Evolutionary conservation across 2,888 invertebrate species (phyloP).

Genomic region (Sylvicola cinctus): DNA sequence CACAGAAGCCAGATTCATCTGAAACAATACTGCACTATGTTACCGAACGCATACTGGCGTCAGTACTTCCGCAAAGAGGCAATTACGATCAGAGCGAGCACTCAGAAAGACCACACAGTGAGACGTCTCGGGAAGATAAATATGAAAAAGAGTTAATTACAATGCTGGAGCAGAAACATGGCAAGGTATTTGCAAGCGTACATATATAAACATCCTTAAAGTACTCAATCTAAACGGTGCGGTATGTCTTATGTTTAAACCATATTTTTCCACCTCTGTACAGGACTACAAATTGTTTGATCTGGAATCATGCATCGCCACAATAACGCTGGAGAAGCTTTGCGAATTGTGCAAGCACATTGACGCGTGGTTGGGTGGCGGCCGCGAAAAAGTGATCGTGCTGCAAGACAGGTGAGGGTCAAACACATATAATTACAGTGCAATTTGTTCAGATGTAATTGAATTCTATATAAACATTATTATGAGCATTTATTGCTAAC

Average conservation of each 20-base stretch:
- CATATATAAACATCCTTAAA: background rate
- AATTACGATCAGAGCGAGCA: background rate
- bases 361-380: constrained; percentile 74
- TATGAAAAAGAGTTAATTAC: constrained; percentile 13
- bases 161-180: constrained; percentile 15
- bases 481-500: too few relatives aligned
- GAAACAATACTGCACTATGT: constrained; percentile 14
- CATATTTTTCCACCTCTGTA: constrained; percentile 1
- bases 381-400: constrained; percentile 69
- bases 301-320: constrained; percentile 14
- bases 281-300: constrained; percentile 15
- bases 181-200: constrained; percentile 10
- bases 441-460: constrained; percentile 5
- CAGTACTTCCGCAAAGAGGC: constrained; percentile 10
- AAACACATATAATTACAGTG: constrained; percentile 6
- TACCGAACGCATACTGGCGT: constrained; percentile 14
- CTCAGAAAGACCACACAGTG: constrained; percentile 8
- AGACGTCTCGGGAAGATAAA: constrained; percentile 10
- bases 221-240: too few relatives aligned
- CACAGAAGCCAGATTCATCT: too few relatives aligned
- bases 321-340: constrained; percentile 55
- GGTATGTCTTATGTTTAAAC: background rate
- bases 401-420: constrained; percentile 66
- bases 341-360: constrained; percentile 86
- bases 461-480: constrained; percentile 3